A percentile compares a stretch with the other conserved stretches of the same genome.
Conservation (phyloP, 2,888 invertebrate species). For the Caenorhabditis uteleia region DNA sequence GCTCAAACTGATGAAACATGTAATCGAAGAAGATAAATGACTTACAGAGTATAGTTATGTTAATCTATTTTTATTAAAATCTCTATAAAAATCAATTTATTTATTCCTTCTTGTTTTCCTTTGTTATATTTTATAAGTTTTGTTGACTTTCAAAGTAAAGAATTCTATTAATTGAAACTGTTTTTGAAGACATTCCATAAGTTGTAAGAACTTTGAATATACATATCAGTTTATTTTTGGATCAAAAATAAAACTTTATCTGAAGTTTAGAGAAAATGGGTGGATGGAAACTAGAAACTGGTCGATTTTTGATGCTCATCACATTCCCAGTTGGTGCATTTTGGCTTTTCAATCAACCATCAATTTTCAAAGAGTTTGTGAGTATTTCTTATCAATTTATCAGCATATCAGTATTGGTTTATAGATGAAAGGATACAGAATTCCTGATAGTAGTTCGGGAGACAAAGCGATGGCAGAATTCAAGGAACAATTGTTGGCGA, state of each 20-base stretch:
- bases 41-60: too few species aligned
- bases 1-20: slow-evolving; percentile 1
- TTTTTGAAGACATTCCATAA: too few species aligned
- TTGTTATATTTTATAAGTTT: not conserved
- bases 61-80: too few species aligned
- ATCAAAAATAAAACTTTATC: too few species aligned
- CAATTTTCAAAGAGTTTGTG: slow-evolving; percentile 62
- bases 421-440: slow-evolving; percentile 61
- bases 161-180: too few species aligned
- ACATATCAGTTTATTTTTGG: slow-evolving; percentile 2
- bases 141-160: slow-evolving; percentile 10
- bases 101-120: not conserved
- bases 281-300: slow-evolving; percentile 61
- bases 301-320: slow-evolving; percentile 58
- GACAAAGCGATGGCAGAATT: slow-evolving; percentile 58
- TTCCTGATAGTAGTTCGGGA: slow-evolving; percentile 56
- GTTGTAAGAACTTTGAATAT: too few species aligned
- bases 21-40: too few species aligned
- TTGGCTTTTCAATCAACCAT: slow-evolving; percentile 65
- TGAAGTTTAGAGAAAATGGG: slow-evolving; percentile 48
- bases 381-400: slow-evolving; percentile 14
- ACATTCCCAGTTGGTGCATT: slow-evolving; percentile 65
- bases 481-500: slow-evolving; percentile 57
- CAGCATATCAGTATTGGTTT: slow-evolving; percentile 11
- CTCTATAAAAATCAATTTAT: too few species aligned